These are phyloP conservation scores for Hippocampus guttulatus DNA, from an alignment of 2,113 vertebrate genomes.

Conservation along the genomic window DNA sequence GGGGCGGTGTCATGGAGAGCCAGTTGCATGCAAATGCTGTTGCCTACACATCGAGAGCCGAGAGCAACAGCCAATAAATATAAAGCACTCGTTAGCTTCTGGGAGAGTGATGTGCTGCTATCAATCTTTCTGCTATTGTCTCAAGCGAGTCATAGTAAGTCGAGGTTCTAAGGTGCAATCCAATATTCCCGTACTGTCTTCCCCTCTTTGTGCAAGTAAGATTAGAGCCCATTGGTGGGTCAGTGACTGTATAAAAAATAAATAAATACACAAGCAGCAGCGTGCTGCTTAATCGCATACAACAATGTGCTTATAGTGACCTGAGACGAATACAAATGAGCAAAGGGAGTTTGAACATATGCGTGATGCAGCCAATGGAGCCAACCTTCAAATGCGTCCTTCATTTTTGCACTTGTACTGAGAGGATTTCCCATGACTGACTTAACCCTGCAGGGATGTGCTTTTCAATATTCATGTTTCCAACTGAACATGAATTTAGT, in stretches of 20 bases:
- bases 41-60: slow-evolving; percentile 22
- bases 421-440: slow-evolving; percentile 28
- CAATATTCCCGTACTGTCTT: slow-evolving; percentile 15
- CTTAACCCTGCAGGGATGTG: slow-evolving; percentile 36
- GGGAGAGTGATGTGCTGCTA: slow-evolving; percentile 16
- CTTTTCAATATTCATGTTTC: slow-evolving; percentile 45
- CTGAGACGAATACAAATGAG: slow-evolving; percentile 54
- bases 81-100: slow-evolving; percentile 32
- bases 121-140: slow-evolving; percentile 20
- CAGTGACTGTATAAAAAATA: slow-evolving; percentile 41
- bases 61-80: slow-evolving; percentile 38
- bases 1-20: not conserved
- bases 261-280: slow-evolving; percentile 5
- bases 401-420: slow-evolving; percentile 18
- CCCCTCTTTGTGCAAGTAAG: slow-evolving; percentile 11
- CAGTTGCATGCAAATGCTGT: slow-evolving; percentile 47
- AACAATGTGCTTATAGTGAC: slow-evolving; percentile 41
- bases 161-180: slow-evolving; percentile 1
- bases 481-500: slow-evolving; percentile 22
- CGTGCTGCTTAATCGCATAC: slow-evolving; percentile 53
- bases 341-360: slow-evolving; percentile 20
- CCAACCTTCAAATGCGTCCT: slow-evolving; percentile 54
- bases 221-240: slow-evolving; percentile 36
- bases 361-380: slow-evolving; percentile 26
- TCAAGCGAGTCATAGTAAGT: not conserved